phyloP scores from a whole-genome alignment of 2,797 vertebrate species.

The Acrossocheilus fasciatus region DNA sequence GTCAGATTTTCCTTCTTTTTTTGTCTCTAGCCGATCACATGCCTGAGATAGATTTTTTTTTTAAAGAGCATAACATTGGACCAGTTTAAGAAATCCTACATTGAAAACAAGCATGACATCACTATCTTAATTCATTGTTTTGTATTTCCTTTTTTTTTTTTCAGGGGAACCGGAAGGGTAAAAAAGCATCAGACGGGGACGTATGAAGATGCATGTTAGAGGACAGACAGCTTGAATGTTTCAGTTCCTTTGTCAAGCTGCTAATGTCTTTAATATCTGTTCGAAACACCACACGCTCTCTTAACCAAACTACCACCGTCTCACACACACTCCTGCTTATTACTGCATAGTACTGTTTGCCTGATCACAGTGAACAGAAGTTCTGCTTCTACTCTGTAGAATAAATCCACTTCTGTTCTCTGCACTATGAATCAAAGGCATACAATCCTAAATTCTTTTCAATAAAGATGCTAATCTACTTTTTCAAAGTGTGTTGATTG shows the following conservation, averaged over 20 bases:
- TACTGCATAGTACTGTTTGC: background rate
- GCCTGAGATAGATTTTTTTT: background rate
- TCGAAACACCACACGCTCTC: conserved; percentile 2
- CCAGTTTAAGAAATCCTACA: background rate
- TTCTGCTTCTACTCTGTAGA: conserved; percentile 14
- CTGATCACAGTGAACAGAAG: background rate
- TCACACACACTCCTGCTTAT: background rate
- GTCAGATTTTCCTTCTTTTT: too few species aligned
- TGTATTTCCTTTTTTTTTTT: background rate
- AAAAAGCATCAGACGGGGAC: conserved; percentile 59
- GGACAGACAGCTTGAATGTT: conserved; percentile 28
- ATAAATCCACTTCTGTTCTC: conserved; percentile 12
- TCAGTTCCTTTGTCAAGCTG: conserved; percentile 5
- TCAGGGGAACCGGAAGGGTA: conserved; percentile 61
- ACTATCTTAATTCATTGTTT: background rate
- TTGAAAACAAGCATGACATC: background rate
- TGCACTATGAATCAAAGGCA: conserved; percentile 21
- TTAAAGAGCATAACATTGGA: background rate
- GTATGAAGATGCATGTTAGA: conserved; percentile 32
- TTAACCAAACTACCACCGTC: background rate
- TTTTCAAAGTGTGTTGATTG: conserved; percentile 35
- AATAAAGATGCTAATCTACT: conserved; percentile 57
- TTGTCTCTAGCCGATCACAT: too few species aligned
- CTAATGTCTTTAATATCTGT: conserved; percentile 9
- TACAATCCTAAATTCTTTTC: conserved; percentile 47